Evolutionary conservation across 2,113 vertebrate species (phyloP).

Genomic region (Megaptera novaeangliae): DNA sequence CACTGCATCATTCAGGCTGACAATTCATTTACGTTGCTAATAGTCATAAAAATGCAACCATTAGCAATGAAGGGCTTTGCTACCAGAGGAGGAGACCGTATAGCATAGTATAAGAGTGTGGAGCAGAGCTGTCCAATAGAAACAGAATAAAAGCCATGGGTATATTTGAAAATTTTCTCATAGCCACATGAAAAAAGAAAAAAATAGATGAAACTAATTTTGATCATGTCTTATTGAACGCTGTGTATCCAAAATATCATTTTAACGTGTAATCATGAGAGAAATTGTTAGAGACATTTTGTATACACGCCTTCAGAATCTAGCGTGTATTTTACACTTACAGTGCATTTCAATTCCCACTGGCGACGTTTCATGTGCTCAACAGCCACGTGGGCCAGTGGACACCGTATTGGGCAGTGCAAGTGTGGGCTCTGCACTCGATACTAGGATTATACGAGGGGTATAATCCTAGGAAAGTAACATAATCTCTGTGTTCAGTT

Average conservation of each 20-base stretch:
- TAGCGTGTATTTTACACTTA: neutral
- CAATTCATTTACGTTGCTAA: neutral
- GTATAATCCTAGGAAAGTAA: neutral
- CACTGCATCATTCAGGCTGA: neutral
- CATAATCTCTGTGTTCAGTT: neutral
- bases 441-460: neutral
- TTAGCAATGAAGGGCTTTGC: neutral
- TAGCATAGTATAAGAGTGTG: neutral
- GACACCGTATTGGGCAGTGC: fast-evolving
- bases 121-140: neutral
- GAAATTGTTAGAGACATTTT: neutral
- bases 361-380: neutral
- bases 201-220: neutral
- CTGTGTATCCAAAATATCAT: neutral
- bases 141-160: neutral
- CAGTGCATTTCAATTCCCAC: neutral
- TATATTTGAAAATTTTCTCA: neutral
- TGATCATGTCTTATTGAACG: neutral
- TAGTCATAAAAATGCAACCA: neutral
- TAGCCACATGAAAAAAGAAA: neutral
- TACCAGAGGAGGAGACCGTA: neutral
- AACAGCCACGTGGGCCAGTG: neutral
- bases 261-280: neutral
- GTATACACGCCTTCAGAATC: neutral
- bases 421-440: neutral